Evolutionary conservation across 1,140 invertebrate species (phyloP).

Genomic region (Stegodyphus mimosarum): DNA sequence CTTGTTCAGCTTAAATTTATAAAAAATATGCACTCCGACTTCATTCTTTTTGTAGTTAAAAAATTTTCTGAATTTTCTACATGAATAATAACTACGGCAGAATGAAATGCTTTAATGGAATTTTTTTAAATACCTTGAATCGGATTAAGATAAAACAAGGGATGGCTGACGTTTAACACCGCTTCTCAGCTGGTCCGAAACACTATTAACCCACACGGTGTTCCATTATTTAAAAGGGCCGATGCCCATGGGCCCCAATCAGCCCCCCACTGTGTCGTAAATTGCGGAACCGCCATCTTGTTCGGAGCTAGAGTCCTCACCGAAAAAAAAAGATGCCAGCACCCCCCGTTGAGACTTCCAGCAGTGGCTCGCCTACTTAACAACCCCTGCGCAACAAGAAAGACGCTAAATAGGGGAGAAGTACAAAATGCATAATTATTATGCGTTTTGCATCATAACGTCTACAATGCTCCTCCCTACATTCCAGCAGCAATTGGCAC

Average conservation of each 20-base stretch:
- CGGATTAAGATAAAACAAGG: conserved; percentile 20
- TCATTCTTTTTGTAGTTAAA: too few relatives aligned
- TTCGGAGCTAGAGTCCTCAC: conserved; percentile 16
- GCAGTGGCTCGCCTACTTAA: conserved; percentile 55
- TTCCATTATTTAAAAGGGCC: conserved; percentile 48
- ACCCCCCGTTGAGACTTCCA: conserved; percentile 20
- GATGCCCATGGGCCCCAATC: conserved; percentile 36
- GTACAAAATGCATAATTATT: conserved; percentile 43
- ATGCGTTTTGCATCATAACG: background rate
- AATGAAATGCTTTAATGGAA: too few relatives aligned
- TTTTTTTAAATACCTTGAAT: too few relatives aligned
- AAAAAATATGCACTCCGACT: too few relatives aligned
- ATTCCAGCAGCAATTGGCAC: too few relatives aligned
- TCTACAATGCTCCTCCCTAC: too few relatives aligned
- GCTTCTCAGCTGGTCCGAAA: conserved; percentile 37
- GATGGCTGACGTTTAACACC: conserved; percentile 25
- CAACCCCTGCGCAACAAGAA: conserved; percentile 24
- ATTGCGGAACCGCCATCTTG: conserved; percentile 54
- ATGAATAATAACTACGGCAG: too few relatives aligned
- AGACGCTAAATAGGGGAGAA: conserved; percentile 39
- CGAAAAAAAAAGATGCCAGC: background rate
- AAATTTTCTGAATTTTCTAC: too few relatives aligned
- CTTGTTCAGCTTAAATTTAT: too few relatives aligned
- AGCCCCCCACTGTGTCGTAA: conserved; percentile 48
- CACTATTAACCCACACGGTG: conserved; percentile 50